These are phyloP conservation scores for Myotis vivesi DNA, from an alignment of 2,797 vertebrate genomes.

Conservation along the genomic window DNA sequence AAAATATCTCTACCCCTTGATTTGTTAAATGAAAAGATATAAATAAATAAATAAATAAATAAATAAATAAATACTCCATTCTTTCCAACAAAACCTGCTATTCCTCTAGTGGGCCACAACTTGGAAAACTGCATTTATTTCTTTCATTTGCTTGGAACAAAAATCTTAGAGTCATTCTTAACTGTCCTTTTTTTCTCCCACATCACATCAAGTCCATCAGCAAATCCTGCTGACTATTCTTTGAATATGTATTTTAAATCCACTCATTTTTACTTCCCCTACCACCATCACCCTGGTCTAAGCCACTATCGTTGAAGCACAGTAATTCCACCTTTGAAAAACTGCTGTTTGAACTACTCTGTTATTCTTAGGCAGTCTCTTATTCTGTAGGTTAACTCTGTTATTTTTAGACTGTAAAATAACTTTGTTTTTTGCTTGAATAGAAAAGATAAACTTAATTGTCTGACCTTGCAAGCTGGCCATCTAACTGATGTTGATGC, in stretches of 20 bases:
- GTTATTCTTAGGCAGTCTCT: too few relatives aligned
- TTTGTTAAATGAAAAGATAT: background rate
- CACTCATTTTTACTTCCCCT: background rate
- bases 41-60: background rate
- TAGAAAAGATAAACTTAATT: too few relatives aligned
- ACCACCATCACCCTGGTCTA: background rate
- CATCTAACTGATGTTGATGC: too few relatives aligned
- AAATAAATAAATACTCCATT: background rate
- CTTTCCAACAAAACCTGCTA: background rate
- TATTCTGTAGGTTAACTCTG: too few relatives aligned
- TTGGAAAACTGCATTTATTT: background rate
- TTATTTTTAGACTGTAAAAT: too few relatives aligned
- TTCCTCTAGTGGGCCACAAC: background rate
- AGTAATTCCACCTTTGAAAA: too few relatives aligned
- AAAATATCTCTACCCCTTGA: background rate
- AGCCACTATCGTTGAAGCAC: background rate
- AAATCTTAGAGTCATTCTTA: background rate
- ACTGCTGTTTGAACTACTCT: too few relatives aligned
- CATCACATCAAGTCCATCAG: background rate
- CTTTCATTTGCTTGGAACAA: background rate
- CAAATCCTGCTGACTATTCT: background rate
- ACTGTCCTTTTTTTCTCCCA: background rate
- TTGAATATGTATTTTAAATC: background rate
- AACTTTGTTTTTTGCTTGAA: too few relatives aligned
- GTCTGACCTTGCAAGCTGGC: too few relatives aligned